phyloP scores from a whole-genome alignment of 2,113 vertebrate species.

The Diadophis punctatus region DNA sequence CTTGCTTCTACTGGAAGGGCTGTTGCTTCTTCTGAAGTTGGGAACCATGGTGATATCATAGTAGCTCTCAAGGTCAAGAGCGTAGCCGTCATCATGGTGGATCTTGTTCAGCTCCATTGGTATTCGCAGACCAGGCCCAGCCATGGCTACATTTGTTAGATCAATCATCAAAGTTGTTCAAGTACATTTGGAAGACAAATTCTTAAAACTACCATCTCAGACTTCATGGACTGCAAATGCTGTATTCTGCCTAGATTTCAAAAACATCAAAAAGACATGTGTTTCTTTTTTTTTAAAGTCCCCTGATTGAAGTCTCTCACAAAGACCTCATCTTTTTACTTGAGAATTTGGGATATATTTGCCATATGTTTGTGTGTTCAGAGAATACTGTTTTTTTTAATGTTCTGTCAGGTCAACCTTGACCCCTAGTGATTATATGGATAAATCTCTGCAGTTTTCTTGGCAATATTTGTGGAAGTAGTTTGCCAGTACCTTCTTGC shows the following conservation, averaged over 20 bases:
- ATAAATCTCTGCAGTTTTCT: no score
- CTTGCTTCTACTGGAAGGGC: constrained; percentile 41
- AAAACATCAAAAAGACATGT: background rate
- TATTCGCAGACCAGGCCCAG: accelerated
- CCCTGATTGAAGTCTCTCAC: background rate
- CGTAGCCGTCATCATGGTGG: constrained; percentile 32
- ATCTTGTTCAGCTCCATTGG: constrained; percentile 32
- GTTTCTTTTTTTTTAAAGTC: background rate
- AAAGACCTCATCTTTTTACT: background rate
- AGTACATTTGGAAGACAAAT: background rate
- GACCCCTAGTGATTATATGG: background rate
- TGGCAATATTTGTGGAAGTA: no score
- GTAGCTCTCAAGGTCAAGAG: constrained; percentile 19
- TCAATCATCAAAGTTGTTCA: background rate
- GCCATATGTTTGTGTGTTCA: background rate
- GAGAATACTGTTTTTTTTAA: background rate
- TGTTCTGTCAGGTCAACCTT: background rate
- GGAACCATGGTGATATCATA: constrained; percentile 50
- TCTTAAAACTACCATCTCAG: constrained; percentile 6
- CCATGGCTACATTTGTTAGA: background rate
- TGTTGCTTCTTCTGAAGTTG: constrained; percentile 54
- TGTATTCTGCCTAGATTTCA: accelerated
- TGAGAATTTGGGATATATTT: background rate
- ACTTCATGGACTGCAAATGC: background rate
- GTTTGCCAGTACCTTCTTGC: no score